Base-by-base conservation (phyloP, 2,113 vertebrate genomes). In the Tragelaphus buxtoni region DNA sequence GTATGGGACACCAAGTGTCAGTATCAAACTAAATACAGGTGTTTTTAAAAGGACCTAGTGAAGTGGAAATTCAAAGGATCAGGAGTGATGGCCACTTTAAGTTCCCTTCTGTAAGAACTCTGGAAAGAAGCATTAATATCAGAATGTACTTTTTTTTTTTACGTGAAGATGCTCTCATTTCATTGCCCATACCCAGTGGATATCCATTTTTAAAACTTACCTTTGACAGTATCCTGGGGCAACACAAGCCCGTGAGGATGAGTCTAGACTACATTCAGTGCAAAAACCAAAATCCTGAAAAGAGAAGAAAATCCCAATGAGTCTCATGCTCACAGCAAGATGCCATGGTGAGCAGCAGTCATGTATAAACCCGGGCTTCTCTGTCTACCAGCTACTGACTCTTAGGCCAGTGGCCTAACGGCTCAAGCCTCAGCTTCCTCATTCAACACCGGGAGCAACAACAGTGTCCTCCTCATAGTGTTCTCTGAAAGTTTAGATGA, bases 191-290 rank as follows among this genome's bases (percentile, higher is more conserved):
- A 65, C 20, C 84, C 4, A 0, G 0, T 32, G 65, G 35, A 87
- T 63, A 95, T 0, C 88, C 47, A 97, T 83, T n/a, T 81, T 83
- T 30, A 94, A 76, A 90, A 98, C 97, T 98, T 98, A 99, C 99
- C 98, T 98, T 97, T 98, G 98, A 99, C 98, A 98, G 98, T 98
- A 98, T 98, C 97, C 98, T 95, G 97, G 98, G 98, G 98, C 98
- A 98, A 97, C 82, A 96, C 97, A 96, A 98, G 98, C 98, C 98
- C 96, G 88, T 96, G 96, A 96, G 93, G 96, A 98, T 98, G 98
- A 94, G 97, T 98, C 98, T 98, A 98, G 97, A 98, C 98, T 99
- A 99, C 98, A 99, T 99, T 99, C 98, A 99, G 98, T 99, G 98
- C 98, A 99, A 99, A 98, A 97, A 30, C 80, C 55, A 32, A 98